Evolutionary conservation across 2,113 vertebrate species (phyloP), one percentile per base, ranked within the genome.

Genomic region (Lipotes vexillifer): DNA sequence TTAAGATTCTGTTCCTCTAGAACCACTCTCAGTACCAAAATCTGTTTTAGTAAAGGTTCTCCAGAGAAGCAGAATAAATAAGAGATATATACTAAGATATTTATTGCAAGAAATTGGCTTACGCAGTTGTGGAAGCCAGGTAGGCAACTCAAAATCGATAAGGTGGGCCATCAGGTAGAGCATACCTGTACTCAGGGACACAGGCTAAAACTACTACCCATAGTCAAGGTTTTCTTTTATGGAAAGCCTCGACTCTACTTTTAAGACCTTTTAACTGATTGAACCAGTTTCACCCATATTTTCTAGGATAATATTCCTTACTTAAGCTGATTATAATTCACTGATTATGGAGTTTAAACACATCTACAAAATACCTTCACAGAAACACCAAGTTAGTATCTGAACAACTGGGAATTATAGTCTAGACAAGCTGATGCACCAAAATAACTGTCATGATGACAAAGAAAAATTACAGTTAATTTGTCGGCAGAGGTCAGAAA

Each of bases 1-100:
- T 80, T 72, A 96, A 81, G 2, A 59, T 75, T 86, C 29, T 94
- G 12, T 86, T 82, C 13, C 20, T 14, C 41, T 75, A 82, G n/a
- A 87, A 65, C 17, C 63, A 77, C 3, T 69, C 18, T 94, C 23
- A 86, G 6, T 55, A 44, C 10, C 15, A 86, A 87, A 63, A n/a
- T 68, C 23, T 63, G 3, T 44, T 33, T 71, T 55, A 83, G 8
- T 84, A 31, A 72, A 63, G 3, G 17, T 57, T 94, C 78, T 86
- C n/a, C 15, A 61, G 17, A 83, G 44, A 88, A 66, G 1, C 36
- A 61, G 23, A 55, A 52, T 5, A 3, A 81, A 20, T 38, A 90
- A 63, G 17, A 82, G 9, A 63, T 18, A 55, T 13, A 74, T 5
- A 44, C 1, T 74, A 66, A 94, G 6, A 29, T 55, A 49, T 71